Percentiles rank a stretch among this genome's conserved stretches.
Conservation (phyloP, 1,140 invertebrate species). For the Bombus sylvicola region DNA sequence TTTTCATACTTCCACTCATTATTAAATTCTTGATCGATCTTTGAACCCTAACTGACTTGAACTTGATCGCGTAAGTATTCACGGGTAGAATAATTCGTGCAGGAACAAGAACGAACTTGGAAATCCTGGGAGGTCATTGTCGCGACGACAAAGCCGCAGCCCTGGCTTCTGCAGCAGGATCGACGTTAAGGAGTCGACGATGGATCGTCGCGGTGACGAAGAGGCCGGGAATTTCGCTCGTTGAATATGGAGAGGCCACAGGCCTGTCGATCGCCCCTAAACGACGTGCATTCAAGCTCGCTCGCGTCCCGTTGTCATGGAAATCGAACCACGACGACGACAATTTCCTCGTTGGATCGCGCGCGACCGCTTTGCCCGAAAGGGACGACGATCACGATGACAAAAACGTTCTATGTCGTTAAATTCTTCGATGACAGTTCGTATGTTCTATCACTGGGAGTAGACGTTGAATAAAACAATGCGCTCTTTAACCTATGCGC, state of each 20-base stretch:
- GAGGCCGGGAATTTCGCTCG: constrained; percentile 69
- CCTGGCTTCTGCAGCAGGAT: constrained; percentile 27
- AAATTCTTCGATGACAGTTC: constrained; percentile 8
- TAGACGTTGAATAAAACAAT: constrained; percentile 35
- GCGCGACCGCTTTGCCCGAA: constrained; percentile 15
- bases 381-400: constrained; percentile 25
- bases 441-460: background rate
- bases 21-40: constrained; percentile 25
- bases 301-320: constrained; percentile 70
- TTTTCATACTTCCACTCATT: background rate
- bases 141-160: constrained; percentile 63
- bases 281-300: constrained; percentile 72
- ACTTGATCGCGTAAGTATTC: constrained; percentile 12
- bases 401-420: constrained; percentile 33
- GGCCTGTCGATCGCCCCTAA: constrained; percentile 74
- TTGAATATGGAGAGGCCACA: constrained; percentile 73
- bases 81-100: constrained; percentile 54
- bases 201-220: constrained; percentile 69
- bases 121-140: constrained; percentile 64
- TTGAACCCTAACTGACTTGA: background rate
- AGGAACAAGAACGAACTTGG: constrained; percentile 59
- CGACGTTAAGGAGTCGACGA: constrained; percentile 71
- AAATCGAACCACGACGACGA: constrained; percentile 69
- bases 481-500: constrained; percentile 8
- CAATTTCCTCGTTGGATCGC: constrained; percentile 51